phyloP scores from a whole-genome alignment of 2,888 invertebrate genomes.

The Melinaea menophilus region DNA sequence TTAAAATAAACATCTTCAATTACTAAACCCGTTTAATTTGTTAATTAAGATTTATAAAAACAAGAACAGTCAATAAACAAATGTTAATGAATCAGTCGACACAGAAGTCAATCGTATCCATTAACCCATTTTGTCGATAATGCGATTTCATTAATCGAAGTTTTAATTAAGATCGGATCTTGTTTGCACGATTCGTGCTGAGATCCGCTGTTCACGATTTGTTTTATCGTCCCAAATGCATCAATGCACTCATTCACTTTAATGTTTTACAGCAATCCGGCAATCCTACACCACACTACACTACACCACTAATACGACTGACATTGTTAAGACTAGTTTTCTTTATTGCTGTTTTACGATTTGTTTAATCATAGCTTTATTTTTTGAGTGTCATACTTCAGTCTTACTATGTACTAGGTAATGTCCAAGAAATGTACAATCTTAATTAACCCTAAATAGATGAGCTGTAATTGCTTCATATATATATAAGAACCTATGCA shows the following conservation, averaged over 20 bases:
- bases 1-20: too few relatives aligned
- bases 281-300: constrained; percentile 39
- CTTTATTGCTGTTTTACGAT: constrained; percentile 7
- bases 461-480: too few relatives aligned
- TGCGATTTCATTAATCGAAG: constrained; percentile 35
- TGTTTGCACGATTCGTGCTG: constrained; percentile 46
- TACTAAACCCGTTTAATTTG: too few relatives aligned
- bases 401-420: background rate
- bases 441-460: too few relatives aligned
- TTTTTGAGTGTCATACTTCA: background rate
- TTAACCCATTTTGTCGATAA: constrained; percentile 46
- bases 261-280: constrained; percentile 31
- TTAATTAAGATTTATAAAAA: constrained; percentile 1
- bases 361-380: background rate
- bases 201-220: constrained; percentile 61
- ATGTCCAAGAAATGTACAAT: too few relatives aligned
- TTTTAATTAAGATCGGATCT: constrained; percentile 60
- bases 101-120: constrained; percentile 40
- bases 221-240: constrained; percentile 57
- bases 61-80: background rate
- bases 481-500: too few relatives aligned
- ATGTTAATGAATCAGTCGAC: constrained; percentile 1
- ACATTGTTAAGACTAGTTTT: constrained; percentile 16
- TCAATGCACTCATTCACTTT: constrained; percentile 49
- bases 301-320: constrained; percentile 43